Evolutionary conservation across 1,140 invertebrate species (phyloP).

Genomic region (Drosophila takahashii): DNA sequence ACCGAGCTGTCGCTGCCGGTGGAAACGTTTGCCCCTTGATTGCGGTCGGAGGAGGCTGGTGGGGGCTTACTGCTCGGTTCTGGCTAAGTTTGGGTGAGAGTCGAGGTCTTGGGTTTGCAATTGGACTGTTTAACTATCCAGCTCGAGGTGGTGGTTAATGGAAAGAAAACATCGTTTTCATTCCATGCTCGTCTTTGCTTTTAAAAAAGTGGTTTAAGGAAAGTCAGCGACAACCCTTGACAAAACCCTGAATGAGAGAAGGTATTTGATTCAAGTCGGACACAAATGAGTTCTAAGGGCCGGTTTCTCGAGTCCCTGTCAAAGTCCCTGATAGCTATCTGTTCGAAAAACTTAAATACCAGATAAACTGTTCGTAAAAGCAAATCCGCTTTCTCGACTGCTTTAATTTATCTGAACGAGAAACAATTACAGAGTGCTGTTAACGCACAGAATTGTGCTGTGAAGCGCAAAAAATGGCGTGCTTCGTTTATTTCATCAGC

Average conservation of each 20-base stretch:
- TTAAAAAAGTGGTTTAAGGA: neutral
- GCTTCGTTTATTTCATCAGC: too few relatives aligned
- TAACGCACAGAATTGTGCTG: too few relatives aligned
- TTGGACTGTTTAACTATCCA: neutral
- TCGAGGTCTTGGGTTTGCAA: conserved; percentile 1
- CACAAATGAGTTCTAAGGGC: neutral
- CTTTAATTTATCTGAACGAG: too few relatives aligned
- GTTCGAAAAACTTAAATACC: too few relatives aligned
- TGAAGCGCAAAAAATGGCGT: too few relatives aligned
- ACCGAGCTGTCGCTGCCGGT: conserved; percentile 56
- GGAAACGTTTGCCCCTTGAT: conserved; percentile 42
- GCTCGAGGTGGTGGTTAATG: conserved; percentile 14
- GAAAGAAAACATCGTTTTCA: conserved; percentile 23
- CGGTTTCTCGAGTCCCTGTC: too few relatives aligned
- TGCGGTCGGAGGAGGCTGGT: conserved; percentile 29
- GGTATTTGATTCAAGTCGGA: neutral
- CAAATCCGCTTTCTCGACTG: too few relatives aligned
- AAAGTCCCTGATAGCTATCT: too few relatives aligned
- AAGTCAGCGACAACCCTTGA: neutral
- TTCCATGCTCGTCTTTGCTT: neutral
- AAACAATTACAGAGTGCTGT: too few relatives aligned
- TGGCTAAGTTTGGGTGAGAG: conserved; percentile 2
- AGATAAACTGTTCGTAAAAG: too few relatives aligned
- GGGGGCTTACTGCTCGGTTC: neutral
- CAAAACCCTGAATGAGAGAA: neutral